Evolutionary conservation across 2,797 vertebrate species (phyloP), one percentile per base, ranked within the genome.

Genomic region (Sebastes itinus): DNA sequence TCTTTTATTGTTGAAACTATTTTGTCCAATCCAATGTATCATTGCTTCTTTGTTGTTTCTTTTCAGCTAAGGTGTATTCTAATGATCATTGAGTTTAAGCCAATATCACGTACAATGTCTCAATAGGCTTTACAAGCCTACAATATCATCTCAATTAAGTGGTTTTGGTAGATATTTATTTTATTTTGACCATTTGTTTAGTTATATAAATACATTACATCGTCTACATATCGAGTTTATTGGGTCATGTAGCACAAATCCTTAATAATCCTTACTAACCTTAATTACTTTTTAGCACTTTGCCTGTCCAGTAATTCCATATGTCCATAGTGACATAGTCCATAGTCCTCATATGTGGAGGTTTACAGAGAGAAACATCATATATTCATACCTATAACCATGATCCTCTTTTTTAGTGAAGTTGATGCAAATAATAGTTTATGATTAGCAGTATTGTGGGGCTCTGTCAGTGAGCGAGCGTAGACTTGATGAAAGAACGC

Each of bases 401-500:
- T 13, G 4, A 33, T 46, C n/a, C 23, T 46, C 3, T 11, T 28
- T 65, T 42, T 54, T 49, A 28, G 30, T 28, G 28, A 62, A 59
- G 38, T 61, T 73, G 52, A 54, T 33, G 5, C 12, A 64, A 61
- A 8, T 33, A 52, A 35, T 22, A 35, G 22, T 60, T 71, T 38
- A 2, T 68, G 28, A 63, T 65, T 4, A 72, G 22, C 54, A 54
- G 54, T 58, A 8, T 7, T 69, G 54, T 72, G 63, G n/a, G 4
- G 1, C 1, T 52, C 49, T 3, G 33, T 94, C 88, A 94, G 72
- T 89, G 74, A 14, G 54, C 6, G 3, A 96, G 69, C 1, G 83
- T 4, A 5, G 94, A 91, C 89, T 88, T 94, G 22, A 96, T 9
- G 27, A 93, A 94, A 16, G 94, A 87, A 4, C 95, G 89, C 33